Conservation (phyloP, 2,113 vertebrate genomes). For the Bucco capensis region DNA sequence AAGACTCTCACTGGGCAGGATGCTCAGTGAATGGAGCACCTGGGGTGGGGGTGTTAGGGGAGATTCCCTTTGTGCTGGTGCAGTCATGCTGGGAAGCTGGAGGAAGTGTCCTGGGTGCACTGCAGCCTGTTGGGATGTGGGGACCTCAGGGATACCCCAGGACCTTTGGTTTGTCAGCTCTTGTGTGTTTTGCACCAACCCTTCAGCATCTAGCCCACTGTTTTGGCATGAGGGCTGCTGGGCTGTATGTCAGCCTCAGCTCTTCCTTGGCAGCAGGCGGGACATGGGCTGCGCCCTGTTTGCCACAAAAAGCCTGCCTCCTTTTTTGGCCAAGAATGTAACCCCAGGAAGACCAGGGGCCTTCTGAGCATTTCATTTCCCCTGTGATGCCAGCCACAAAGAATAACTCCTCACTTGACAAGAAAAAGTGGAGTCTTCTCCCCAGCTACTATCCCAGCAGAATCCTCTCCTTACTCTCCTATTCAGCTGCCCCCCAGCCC, state of each 20-base stretch:
- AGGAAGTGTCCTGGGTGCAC: neutral
- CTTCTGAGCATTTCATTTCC: neutral
- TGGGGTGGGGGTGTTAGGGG: neutral
- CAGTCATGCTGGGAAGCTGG: neutral
- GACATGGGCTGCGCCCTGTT: rapidly evolving
- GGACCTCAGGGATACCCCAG: neutral
- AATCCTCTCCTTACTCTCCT: neutral
- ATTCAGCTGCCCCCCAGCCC: rapidly evolving
- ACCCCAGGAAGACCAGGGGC: neutral
- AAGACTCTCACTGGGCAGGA: neutral
- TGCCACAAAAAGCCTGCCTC: neutral
- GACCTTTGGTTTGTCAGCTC: neutral
- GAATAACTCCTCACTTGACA: neutral
- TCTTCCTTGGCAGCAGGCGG: neutral
- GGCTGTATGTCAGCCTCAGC: rapidly evolving
- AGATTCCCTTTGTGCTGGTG: neutral
- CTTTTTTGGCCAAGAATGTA: neutral
- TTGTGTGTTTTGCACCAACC: neutral
- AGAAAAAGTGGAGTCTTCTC: neutral
- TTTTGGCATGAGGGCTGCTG: neutral
- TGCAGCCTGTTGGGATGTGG: rapidly evolving
- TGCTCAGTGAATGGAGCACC: neutral
- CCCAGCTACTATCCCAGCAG: neutral
- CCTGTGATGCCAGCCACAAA: neutral
- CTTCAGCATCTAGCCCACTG: rapidly evolving